Percentiles rank a stretch among this genome's conserved stretches.
phyloP scores from a whole-genome alignment of 2,888 invertebrate genomes.

The Heteromurus nitidus region DNA sequence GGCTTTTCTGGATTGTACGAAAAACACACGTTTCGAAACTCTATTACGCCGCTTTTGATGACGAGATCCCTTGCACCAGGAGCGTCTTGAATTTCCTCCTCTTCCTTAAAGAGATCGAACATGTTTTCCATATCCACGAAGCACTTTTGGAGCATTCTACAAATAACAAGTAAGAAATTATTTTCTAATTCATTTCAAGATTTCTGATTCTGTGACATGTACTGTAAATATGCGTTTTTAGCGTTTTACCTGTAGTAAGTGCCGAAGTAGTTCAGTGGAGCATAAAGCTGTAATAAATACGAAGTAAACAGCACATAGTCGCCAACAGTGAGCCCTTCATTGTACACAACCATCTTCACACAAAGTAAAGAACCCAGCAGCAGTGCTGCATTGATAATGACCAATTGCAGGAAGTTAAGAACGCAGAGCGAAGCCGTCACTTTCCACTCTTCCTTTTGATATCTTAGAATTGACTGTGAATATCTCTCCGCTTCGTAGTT shows the following conservation, averaged over 20 bases:
- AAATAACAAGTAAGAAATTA: too few species aligned
- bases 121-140: conserved; percentile 99
- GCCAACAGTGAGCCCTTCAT: conserved; percentile 87
- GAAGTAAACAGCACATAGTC: conserved; percentile 97
- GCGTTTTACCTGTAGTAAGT: conserved; percentile 94
- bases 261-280: conserved; percentile 98
- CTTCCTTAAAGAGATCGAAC: conserved; percentile 94
- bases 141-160: conserved; percentile 95
- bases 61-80: conserved; percentile 85
- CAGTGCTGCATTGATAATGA: conserved; percentile 90
- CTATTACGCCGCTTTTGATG: conserved; percentile 83
- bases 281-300: conserved; percentile 95
- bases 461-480: conserved; percentile 82
- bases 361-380: conserved; percentile 91
- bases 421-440: conserved; percentile 90
- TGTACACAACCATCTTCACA: conserved; percentile 86
- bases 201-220: too few species aligned
- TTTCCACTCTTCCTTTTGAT: conserved; percentile 83
- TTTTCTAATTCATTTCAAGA: too few species aligned
- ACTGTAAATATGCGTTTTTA: too few species aligned
- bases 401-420: conserved; percentile 92
- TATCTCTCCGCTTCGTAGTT: conserved; percentile 92
- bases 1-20: conserved; percentile 87
- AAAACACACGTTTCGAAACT: conserved; percentile 93
- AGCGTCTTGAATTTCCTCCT: conserved; percentile 90